Percentiles rank a stretch among this genome's conserved stretches.
Conservation (phyloP, 1,140 invertebrate genomes). For the Steinernema khuongi region DNA sequence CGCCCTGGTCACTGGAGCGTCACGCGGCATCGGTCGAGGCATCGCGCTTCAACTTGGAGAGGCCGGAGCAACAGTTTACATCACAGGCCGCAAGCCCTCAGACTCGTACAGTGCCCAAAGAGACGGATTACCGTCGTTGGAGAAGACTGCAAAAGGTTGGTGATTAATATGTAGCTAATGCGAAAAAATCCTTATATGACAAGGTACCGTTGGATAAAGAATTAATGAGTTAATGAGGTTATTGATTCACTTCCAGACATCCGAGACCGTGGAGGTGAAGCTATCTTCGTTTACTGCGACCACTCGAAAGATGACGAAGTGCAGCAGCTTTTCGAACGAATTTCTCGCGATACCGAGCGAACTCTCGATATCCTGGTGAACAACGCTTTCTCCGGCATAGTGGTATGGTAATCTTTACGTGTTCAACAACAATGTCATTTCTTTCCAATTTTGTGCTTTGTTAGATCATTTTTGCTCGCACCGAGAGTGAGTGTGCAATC, state of each 20-base stretch:
- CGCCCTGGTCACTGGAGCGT: conserved; percentile 60
- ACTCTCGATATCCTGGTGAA: conserved; percentile 62
- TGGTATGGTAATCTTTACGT: neutral
- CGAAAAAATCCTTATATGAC: too few relatives aligned
- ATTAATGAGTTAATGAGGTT: too few relatives aligned
- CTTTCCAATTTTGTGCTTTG: too few relatives aligned
- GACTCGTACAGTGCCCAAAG: neutral
- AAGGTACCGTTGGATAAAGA: too few relatives aligned
- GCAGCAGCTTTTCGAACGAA: conserved; percentile 59
- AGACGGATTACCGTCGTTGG: neutral
- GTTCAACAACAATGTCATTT: too few relatives aligned
- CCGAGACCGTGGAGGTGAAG: conserved; percentile 55
- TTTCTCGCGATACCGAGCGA: conserved; percentile 60
- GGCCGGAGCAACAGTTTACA: conserved; percentile 60
- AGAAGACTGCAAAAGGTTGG: conserved; percentile 6
- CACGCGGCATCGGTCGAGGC: conserved; percentile 60
- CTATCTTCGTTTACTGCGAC: conserved; percentile 60
- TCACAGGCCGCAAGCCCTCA: conserved; percentile 52
- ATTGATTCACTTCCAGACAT: conserved; percentile 50
- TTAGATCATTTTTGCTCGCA: too few relatives aligned
- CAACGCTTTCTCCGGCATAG: conserved; percentile 62
- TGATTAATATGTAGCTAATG: neutral
- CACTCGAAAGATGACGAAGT: conserved; percentile 61
- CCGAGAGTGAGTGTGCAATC: too few relatives aligned
- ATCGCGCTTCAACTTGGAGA: conserved; percentile 60